Conservation (phyloP, 2,888 invertebrate genomes). For the Blastobasis lacticolella region DNA sequence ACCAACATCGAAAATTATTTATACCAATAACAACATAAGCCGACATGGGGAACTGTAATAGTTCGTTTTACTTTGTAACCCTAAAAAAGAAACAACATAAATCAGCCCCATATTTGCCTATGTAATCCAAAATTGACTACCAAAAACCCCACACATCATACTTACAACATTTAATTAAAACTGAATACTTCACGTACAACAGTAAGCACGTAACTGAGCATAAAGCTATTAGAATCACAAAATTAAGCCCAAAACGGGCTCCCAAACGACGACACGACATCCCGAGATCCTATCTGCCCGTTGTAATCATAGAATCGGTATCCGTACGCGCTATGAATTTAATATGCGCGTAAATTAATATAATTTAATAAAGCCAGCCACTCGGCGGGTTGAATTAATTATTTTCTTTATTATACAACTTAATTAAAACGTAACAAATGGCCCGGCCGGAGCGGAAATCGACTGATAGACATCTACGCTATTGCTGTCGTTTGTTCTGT, state of each 20-base stretch:
- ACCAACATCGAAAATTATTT: too few relatives aligned
- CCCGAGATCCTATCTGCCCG: constrained; percentile 13
- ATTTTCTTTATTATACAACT: constrained; percentile 27
- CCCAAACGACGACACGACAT: neutral
- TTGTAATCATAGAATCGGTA: constrained; percentile 13
- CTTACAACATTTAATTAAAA: too few relatives aligned
- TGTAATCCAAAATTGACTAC: too few relatives aligned
- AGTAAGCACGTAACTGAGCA: too few relatives aligned
- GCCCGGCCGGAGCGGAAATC: constrained; percentile 17
- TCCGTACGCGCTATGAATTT: constrained; percentile 14
- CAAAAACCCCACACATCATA: too few relatives aligned
- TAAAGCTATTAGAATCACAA: neutral
- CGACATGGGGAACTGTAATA: too few relatives aligned
- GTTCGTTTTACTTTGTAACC: too few relatives aligned
- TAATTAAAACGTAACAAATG: constrained; percentile 35
- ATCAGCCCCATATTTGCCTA: too few relatives aligned
- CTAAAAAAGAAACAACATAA: too few relatives aligned
- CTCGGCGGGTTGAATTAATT: constrained; percentile 20
- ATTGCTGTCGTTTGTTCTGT: constrained; percentile 22
- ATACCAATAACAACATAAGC: too few relatives aligned
- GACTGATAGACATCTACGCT: constrained; percentile 17
- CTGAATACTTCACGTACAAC: too few relatives aligned
- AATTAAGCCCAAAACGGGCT: neutral
- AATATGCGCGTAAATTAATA: constrained; percentile 15
- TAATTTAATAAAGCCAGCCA: constrained; percentile 20